Evolutionary conservation across 2,797 vertebrate species (phyloP).

Genomic region (Eospalax fontanierii): DNA sequence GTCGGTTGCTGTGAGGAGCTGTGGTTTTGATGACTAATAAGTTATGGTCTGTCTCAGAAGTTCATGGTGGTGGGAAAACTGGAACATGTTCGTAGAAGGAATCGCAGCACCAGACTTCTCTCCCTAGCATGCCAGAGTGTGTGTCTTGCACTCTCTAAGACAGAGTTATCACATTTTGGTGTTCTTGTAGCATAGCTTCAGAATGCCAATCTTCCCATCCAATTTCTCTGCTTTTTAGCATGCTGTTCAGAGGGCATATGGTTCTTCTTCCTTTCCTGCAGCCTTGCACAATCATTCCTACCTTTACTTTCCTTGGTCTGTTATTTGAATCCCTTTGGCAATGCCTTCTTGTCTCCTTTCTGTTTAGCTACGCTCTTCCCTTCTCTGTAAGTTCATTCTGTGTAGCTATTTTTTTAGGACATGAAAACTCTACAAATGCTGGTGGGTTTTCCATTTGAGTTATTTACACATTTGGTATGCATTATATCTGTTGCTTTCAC

Average conservation of each 20-base stretch:
- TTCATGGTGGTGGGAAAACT: slow-evolving; percentile 51
- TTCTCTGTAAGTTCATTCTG: not conserved
- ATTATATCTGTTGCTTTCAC: not conserved
- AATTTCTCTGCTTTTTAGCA: slow-evolving; percentile 69
- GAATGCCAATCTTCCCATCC: slow-evolving; percentile 65
- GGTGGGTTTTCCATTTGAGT: not conserved
- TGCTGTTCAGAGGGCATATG: slow-evolving; percentile 68
- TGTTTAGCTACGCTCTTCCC: not conserved
- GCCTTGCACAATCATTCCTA: slow-evolving; percentile 54
- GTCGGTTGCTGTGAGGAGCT: slow-evolving; percentile 10
- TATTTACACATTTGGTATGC: not conserved
- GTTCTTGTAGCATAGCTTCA: slow-evolving; percentile 62
- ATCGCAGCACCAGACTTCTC: slow-evolving; percentile 55
- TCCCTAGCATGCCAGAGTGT: slow-evolving; percentile 32
- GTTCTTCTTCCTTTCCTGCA: slow-evolving; percentile 53
- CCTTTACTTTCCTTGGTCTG: slow-evolving; percentile 56
- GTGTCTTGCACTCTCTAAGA: slow-evolving; percentile 74
- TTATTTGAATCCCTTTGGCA: slow-evolving; percentile 25
- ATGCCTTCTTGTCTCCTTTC: not conserved
- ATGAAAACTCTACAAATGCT: not conserved
- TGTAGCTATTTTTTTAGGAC: not conserved
- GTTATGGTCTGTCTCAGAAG: slow-evolving; percentile 55
- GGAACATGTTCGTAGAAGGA: slow-evolving; percentile 40
- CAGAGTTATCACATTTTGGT: slow-evolving; percentile 68
- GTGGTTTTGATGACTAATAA: slow-evolving; percentile 13